These are phyloP conservation scores for Pteronura brasiliensis DNA, from an alignment of 2,113 vertebrate genomes.

Conservation along the genomic window DNA sequence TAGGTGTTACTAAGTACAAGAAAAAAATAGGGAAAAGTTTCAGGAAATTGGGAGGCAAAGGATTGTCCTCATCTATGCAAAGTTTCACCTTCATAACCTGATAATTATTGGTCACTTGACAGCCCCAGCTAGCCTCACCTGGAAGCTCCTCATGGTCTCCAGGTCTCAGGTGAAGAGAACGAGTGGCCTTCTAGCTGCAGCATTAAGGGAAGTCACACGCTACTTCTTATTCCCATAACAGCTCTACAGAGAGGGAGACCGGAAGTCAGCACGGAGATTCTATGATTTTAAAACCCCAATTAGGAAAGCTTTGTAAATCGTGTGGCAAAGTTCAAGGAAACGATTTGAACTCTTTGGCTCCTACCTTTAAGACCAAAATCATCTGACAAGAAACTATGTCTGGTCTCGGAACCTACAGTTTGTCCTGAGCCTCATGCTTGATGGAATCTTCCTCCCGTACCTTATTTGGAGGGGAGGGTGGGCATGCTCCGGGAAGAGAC, in stretches of 20 bases:
- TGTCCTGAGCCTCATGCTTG: background rate
- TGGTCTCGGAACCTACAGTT: background rate
- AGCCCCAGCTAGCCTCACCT: background rate
- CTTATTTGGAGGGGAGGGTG: background rate
- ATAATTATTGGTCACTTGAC: background rate
- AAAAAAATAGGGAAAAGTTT: background rate
- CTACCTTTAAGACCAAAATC: background rate
- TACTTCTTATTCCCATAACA: background rate
- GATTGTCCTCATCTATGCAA: background rate
- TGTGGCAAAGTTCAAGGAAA: background rate
- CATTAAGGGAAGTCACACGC: background rate
- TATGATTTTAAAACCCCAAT: background rate
- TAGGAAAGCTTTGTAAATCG: background rate
- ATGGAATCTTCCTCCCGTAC: background rate
- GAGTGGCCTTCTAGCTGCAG: background rate
- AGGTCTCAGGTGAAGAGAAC: background rate
- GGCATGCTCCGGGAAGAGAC: background rate
- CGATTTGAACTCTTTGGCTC: background rate
- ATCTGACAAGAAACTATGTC: background rate
- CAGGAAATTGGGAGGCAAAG: background rate
- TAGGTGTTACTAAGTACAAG: background rate
- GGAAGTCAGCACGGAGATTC: background rate
- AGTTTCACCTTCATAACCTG: too few relatives aligned
- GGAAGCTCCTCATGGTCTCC: background rate
- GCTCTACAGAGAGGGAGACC: background rate